Percentiles rank a stretch among this genome's conserved stretches.
Conservation (phyloP, 2,888 invertebrate species). For the Halictus quadricinctus region DNA sequence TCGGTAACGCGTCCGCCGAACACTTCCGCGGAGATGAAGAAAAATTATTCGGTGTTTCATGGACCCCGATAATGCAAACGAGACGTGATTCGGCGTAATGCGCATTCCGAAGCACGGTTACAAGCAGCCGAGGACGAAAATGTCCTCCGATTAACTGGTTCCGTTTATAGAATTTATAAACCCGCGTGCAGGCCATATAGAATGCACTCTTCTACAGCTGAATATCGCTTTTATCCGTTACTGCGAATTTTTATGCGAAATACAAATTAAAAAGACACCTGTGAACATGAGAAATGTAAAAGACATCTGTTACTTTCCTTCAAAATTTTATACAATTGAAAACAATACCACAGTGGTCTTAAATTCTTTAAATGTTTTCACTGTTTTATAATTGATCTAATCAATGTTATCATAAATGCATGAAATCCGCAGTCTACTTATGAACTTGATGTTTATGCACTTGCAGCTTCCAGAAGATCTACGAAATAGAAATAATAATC, state of each 20-base stretch:
- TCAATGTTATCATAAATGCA: too few relatives aligned
- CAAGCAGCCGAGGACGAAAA: neutral
- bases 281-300: too few relatives aligned
- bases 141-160: neutral
- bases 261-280: too few relatives aligned
- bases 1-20: neutral
- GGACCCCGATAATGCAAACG: neutral
- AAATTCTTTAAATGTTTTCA: too few relatives aligned
- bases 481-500: neutral
- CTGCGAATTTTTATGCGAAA: neutral
- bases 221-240: neutral
- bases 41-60: conserved; percentile 3
- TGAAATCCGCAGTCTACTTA: too few relatives aligned
- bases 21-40: neutral
- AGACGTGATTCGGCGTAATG: neutral
- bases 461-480: neutral
- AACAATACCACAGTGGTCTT: too few relatives aligned
- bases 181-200: neutral
- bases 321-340: too few relatives aligned
- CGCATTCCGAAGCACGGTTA: neutral
- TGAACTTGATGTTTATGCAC: too few relatives aligned
- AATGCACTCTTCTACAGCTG: neutral
- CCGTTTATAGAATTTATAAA: neutral
- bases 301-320: too few relatives aligned
- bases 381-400: too few relatives aligned